phyloP scores from a whole-genome alignment of 2,113 vertebrate species.

The Nothobranchius furzeri region DNA sequence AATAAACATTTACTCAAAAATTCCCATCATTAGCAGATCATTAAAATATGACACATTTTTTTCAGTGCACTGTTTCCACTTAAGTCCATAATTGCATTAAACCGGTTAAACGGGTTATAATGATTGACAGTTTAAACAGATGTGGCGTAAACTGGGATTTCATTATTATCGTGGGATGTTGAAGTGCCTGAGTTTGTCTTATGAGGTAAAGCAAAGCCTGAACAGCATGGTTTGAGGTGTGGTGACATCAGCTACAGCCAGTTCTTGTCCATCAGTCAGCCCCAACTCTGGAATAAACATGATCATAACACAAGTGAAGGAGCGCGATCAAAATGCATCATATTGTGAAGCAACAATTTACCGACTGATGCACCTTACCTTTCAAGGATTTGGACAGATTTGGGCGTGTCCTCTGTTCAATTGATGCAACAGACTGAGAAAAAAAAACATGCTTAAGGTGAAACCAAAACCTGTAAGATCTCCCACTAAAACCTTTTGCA shows the following conservation, averaged over 20 bases:
- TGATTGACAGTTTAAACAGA: slow-evolving; percentile 23
- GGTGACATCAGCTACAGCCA: slow-evolving; percentile 93
- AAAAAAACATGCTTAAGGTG: slow-evolving; percentile 17
- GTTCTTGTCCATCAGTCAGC: slow-evolving; percentile 89
- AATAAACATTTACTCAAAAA: slow-evolving; percentile 37
- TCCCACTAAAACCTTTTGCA: neutral
- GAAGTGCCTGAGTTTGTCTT: slow-evolving; percentile 54
- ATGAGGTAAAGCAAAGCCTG: slow-evolving; percentile 91
- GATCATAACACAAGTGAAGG: slow-evolving; percentile 18
- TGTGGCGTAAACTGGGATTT: slow-evolving; percentile 37
- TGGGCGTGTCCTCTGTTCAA: slow-evolving; percentile 91
- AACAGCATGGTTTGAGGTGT: slow-evolving; percentile 95
- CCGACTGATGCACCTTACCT: slow-evolving; percentile 76
- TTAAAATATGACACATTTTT: slow-evolving; percentile 35
- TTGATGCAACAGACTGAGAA: slow-evolving; percentile 85
- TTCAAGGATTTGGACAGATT: slow-evolving; percentile 93
- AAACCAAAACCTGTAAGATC: slow-evolving; percentile 4
- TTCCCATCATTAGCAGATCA: slow-evolving; percentile 18
- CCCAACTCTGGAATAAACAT: slow-evolving; percentile 84
- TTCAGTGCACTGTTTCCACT: slow-evolving; percentile 52
- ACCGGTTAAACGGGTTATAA: slow-evolving; percentile 15
- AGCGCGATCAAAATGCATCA: slow-evolving; percentile 3
- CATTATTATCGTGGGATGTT: neutral
- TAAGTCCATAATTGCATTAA: slow-evolving; percentile 22
- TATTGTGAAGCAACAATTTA: neutral